Conservation (phyloP, 2,888 invertebrate species). For the Epinotia demarniana region DNA sequence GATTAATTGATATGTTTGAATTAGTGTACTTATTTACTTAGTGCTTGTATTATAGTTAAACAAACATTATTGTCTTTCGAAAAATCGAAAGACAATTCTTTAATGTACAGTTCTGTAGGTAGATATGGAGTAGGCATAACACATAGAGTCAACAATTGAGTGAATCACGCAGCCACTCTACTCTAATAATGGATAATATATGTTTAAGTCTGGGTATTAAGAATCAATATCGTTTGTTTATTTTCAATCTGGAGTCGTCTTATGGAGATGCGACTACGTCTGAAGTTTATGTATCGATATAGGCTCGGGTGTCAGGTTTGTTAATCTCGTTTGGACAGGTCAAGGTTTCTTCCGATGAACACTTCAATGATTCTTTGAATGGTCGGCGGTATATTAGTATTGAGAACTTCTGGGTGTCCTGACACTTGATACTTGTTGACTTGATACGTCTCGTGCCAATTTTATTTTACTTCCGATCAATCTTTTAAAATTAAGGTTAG, state of each 20-base stretch:
- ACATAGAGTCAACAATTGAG: slow-evolving; percentile 9
- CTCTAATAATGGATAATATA: neutral
- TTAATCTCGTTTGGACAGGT: slow-evolving; percentile 29
- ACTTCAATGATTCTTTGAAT: slow-evolving; percentile 32
- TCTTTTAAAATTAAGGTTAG: no score
- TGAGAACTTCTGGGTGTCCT: neutral
- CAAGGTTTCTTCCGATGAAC: slow-evolving; percentile 38
- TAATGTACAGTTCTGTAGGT: neutral
- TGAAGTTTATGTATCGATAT: slow-evolving; percentile 2
- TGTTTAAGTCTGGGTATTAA: neutral
- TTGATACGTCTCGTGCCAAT: neutral
- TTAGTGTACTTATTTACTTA: neutral
- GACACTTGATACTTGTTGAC: neutral
- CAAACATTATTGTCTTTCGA: neutral
- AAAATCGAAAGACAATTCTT: neutral
- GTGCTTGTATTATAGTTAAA: neutral
- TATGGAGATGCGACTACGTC: neutral
- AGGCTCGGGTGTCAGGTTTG: slow-evolving; percentile 13
- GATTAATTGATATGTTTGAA: no score
- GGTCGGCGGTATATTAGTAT: neutral
- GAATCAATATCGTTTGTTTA: neutral
- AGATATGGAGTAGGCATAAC: slow-evolving; percentile 10
- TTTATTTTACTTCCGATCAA: neutral
- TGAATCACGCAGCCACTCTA: slow-evolving; percentile 14
- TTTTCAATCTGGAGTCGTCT: neutral